phyloP scores from a whole-genome alignment of 1,140 invertebrate genomes.

The Cotesia glomerata region DNA sequence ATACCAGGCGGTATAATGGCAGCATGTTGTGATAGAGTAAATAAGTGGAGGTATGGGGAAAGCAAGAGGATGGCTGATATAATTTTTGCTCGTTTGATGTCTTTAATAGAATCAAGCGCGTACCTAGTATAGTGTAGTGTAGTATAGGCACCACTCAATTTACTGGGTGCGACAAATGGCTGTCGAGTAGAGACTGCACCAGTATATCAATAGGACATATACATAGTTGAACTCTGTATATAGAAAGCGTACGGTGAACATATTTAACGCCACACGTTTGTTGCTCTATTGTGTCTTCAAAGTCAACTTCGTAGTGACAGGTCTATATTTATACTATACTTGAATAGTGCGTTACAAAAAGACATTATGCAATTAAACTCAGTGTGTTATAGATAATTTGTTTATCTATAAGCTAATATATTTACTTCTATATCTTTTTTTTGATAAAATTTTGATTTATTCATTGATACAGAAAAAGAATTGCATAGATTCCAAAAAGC shows the following conservation, averaged over 20 bases:
- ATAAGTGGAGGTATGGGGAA: constrained; percentile 5
- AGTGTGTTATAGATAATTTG: too few relatives aligned
- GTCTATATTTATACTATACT: too few relatives aligned
- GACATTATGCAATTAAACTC: too few relatives aligned
- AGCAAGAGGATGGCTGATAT: constrained; percentile 50
- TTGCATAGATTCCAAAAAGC: too few relatives aligned
- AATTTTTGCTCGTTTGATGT: constrained; percentile 64
- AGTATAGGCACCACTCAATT: constrained; percentile 59
- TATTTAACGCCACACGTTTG: too few relatives aligned
- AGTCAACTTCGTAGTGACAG: too few relatives aligned
- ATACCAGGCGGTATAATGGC: constrained; percentile 15
- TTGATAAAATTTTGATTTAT: neutral
- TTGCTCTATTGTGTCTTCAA: too few relatives aligned
- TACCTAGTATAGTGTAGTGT: constrained; percentile 46
- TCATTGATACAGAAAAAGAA: too few relatives aligned
- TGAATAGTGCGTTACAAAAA: too few relatives aligned
- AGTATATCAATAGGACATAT: neutral
- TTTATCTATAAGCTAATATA: too few relatives aligned
- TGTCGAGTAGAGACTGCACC: constrained; percentile 43
- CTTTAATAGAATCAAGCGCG: constrained; percentile 62
- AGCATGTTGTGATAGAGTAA: constrained; percentile 10
- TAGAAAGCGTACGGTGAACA: neutral
- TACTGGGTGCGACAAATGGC: constrained; percentile 60
- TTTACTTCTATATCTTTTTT: too few relatives aligned
- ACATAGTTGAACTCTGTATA: constrained; percentile 6